A percentile compares a stretch with the other conserved stretches of the same genome.
These are phyloP conservation scores for Bubo bubo DNA, from an alignment of 2,113 vertebrate species.

Conservation along the genomic window DNA sequence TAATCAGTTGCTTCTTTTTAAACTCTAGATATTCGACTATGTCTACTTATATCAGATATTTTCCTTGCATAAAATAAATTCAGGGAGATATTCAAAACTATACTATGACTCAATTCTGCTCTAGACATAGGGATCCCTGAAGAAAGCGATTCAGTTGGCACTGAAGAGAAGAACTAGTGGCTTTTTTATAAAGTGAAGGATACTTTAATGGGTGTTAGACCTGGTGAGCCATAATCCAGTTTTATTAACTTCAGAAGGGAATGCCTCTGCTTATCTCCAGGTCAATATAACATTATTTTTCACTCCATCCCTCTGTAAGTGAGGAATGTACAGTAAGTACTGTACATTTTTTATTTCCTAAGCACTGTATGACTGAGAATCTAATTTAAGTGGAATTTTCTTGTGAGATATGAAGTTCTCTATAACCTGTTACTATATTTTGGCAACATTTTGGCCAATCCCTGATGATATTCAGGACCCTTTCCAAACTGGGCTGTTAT, in stretches of 20 bases:
- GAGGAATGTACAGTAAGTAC: background rate
- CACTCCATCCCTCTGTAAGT: background rate
- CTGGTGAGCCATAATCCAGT: background rate
- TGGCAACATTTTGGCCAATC: background rate
- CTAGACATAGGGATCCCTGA: background rate
- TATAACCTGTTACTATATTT: background rate
- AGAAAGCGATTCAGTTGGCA: background rate
- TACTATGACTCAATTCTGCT: background rate
- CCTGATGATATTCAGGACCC: background rate
- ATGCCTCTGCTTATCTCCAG: background rate
- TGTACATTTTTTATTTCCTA: background rate
- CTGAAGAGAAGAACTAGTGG: background rate
- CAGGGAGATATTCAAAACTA: background rate
- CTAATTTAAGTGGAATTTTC: background rate
- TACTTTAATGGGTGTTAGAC: background rate
- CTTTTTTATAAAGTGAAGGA: background rate
- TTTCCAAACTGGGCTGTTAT: slow-evolving; percentile 15
- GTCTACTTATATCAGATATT: background rate
- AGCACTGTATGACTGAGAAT: background rate
- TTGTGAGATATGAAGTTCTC: background rate
- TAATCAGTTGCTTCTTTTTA: background rate
- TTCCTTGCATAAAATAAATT: background rate
- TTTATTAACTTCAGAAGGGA: background rate
- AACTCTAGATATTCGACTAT: background rate
- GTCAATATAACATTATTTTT: background rate